A percentile compares a stretch with the other conserved stretches of the same genome.
phyloP scores from a whole-genome alignment of 1,140 invertebrate genomes.

The Laupala kohalensis region DNA sequence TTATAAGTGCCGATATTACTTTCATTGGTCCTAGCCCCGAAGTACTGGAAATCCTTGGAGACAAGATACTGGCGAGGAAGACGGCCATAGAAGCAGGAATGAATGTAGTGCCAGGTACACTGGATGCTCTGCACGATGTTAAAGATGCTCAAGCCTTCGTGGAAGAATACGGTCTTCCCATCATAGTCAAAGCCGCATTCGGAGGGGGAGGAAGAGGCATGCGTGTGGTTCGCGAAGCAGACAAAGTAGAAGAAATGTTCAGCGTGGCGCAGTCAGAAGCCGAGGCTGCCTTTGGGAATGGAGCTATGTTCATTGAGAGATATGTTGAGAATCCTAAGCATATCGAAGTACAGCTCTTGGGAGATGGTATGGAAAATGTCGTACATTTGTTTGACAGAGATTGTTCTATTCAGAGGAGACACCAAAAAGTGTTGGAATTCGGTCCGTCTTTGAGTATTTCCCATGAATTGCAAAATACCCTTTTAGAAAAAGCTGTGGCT shows the following conservation, averaged over 20 bases:
- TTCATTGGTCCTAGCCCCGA: constrained; percentile 64
- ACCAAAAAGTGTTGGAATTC: constrained; percentile 62
- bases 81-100: constrained; percentile 25
- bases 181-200: constrained; percentile 21
- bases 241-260: constrained; percentile 13
- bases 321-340: constrained; percentile 20
- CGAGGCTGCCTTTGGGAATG: constrained; percentile 17
- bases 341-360: constrained; percentile 24
- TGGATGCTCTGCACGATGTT: background rate
- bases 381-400: constrained; percentile 40
- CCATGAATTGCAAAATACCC: constrained; percentile 34
- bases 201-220: constrained; percentile 23
- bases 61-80: constrained; percentile 15
- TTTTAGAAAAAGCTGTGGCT: constrained; percentile 47
- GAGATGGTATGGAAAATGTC: constrained; percentile 34
- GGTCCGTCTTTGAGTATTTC: constrained; percentile 49
- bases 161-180: constrained; percentile 36
- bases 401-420: constrained; percentile 54
- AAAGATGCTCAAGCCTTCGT: background rate
- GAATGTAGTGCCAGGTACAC: constrained; percentile 41
- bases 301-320: constrained; percentile 19
- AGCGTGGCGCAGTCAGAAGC: constrained; percentile 16
- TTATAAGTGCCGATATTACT: constrained; percentile 57
- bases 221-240: constrained; percentile 13
- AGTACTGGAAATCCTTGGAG: constrained; percentile 31